A percentile compares a stretch with the other conserved stretches of the same genome.
Evolutionary conservation across 2,113 vertebrate genomes (phyloP).

Genomic region (Onychostoma macrolepis): DNA sequence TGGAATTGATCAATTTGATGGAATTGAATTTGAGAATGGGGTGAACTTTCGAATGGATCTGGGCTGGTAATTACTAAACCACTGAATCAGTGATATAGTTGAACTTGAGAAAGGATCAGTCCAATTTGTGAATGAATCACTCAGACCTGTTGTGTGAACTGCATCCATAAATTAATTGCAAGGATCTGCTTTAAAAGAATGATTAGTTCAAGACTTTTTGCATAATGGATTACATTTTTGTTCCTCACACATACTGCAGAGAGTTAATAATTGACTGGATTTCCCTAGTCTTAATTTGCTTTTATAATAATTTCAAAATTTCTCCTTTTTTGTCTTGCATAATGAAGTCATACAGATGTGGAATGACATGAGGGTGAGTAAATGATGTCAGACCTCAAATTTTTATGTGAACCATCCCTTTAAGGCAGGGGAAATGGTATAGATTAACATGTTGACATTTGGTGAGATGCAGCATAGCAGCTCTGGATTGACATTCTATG

Average conservation of each 20-base stretch:
- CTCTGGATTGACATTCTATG: neutral
- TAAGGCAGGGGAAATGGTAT: neutral
- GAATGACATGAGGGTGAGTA: neutral
- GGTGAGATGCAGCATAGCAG: constrained; percentile 9
- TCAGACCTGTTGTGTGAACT: neutral
- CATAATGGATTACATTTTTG: neutral
- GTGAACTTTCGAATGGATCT: neutral
- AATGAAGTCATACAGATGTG: neutral
- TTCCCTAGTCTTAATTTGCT: too few relatives aligned
- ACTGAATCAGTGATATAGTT: neutral
- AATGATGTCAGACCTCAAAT: neutral
- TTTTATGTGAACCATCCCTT: neutral
- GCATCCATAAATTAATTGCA: neutral
- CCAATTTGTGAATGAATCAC: neutral
- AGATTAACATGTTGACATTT: constrained; percentile 22
- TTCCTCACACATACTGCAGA: neutral
- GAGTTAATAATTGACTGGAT: neutral
- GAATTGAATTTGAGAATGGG: too few relatives aligned
- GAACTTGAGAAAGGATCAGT: neutral
- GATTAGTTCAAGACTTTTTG: neutral
- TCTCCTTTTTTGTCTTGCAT: neutral
- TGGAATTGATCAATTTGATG: too few relatives aligned
- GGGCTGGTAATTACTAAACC: neutral
- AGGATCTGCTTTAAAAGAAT: neutral
- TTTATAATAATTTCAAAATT: neutral